Evolutionary conservation across 1,140 invertebrate genomes (phyloP), one percentile per base, ranked within the genome.

Genomic region (Pseudomyrmex flavicornis): DNA sequence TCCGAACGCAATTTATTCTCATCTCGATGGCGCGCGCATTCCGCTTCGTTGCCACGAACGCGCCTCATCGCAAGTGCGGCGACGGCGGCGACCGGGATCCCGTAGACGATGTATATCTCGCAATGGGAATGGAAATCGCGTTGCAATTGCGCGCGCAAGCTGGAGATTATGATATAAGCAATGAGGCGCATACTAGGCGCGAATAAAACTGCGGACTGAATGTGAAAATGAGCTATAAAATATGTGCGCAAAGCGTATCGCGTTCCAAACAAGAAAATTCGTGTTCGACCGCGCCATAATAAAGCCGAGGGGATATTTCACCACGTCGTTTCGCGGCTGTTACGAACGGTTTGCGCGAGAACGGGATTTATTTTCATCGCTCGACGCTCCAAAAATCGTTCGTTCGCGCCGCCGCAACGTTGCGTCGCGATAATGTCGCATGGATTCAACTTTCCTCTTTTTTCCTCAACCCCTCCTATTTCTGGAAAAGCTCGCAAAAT

Each of bases 1-100:
- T 83, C 58, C 46, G 58, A 88, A 88, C 68, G 86, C 83, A 74
- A 88, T 88, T 88, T 88, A 88, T 83, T 70, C 73, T 62, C 65
- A 76, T 88, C 87, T 75, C 76, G 70, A 88, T 82, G 73, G 56
- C 35, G 35, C 35, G 35, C 35, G 35, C 5, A 35, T 35, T 17
- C 22, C 9, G 20, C 46, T 75, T 26, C 58, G 70, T 20, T 35
- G 5, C 35, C 35, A 22, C 26, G 52, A 44, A 56, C 35, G 58
- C 66, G 52, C 59, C 69, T 56, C 35, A 35, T 35, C 58, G 50
- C 65, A 69, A 48, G 70, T 59, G 20, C 70, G 35, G 5, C 35
- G 35, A 7, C 35, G 35, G 35, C 35, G 26, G 26, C 5, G 26
- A 0, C 66, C 35, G 52, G 46, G 44, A 26, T 74, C 52, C 10